A percentile compares a stretch with the other conserved stretches of the same genome.
These are phyloP conservation scores for Pyrrhia umbra DNA, from an alignment of 2,888 invertebrate genomes.

Conservation along the genomic window DNA sequence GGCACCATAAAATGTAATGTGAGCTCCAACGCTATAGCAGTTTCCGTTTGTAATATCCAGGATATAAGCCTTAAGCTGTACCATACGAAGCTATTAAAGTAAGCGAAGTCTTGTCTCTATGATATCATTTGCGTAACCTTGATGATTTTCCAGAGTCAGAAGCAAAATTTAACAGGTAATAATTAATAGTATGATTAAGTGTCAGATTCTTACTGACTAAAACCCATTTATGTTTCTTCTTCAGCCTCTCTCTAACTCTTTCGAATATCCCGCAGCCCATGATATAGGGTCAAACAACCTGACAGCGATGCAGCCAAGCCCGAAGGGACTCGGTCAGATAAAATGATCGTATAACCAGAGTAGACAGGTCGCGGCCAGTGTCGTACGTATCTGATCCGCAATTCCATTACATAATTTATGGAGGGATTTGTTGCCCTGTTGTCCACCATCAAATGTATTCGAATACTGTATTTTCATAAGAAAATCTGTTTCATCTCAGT, in stretches of 20 bases:
- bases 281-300: conserved; percentile 72
- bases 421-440: conserved; percentile 59
- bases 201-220: no score
- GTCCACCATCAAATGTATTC: conserved; percentile 52
- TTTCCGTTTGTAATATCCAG: conserved; percentile 11
- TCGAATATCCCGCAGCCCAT: no score
- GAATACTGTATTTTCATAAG: conserved; percentile 43
- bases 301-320: conserved; percentile 59
- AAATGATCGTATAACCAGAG: conserved; percentile 68
- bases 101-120: no score
- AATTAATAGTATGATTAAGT: no score
- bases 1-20: conserved; percentile 29
- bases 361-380: conserved; percentile 65
- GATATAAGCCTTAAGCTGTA: background rate
- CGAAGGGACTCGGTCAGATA: conserved; percentile 64
- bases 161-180: no score
- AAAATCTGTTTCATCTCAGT: conserved; percentile 62
- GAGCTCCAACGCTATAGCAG: conserved; percentile 9
- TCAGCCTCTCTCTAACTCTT: no score
- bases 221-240: no score
- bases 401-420: conserved; percentile 77
- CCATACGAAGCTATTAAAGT: background rate
- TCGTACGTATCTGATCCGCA: conserved; percentile 72
- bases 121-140: no score
- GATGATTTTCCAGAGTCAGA: no score